Evolutionary conservation across 2,888 invertebrate genomes (phyloP).

Genomic region (Melanostoma mellinum): DNA sequence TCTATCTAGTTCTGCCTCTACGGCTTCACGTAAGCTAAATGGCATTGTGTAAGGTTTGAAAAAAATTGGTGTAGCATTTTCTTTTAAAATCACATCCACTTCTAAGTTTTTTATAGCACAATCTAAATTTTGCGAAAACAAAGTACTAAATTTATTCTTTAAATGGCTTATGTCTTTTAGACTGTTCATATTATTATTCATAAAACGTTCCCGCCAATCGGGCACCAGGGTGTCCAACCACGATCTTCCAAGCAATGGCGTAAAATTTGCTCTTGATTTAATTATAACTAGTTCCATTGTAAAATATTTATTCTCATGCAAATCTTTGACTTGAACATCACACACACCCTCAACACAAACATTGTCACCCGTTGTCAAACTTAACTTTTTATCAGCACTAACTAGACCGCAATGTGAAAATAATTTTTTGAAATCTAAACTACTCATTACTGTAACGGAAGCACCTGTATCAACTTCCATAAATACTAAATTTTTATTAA

Average conservation of each 20-base stretch:
- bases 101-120: conserved; percentile 14
- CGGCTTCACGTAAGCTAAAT: background rate
- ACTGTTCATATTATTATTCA: background rate
- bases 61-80: conserved; percentile 13
- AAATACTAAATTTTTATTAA: conserved; percentile 8
- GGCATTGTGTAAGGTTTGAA: conserved; percentile 16
- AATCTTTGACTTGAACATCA: conserved; percentile 18
- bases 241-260: conserved; percentile 15
- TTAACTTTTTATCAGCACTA: conserved; percentile 2
- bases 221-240: conserved; percentile 18
- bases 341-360: conserved; percentile 30
- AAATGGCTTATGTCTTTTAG: conserved; percentile 17
- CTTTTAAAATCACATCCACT: background rate
- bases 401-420: conserved; percentile 1
- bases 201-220: conserved; percentile 4
- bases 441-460: conserved; percentile 17
- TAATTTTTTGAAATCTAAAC: conserved; percentile 22
- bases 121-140: conserved; percentile 12
- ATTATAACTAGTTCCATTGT: conserved; percentile 10
- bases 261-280: conserved; percentile 15
- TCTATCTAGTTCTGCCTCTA: too few species aligned
- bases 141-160: conserved; percentile 8
- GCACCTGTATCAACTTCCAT: conserved; percentile 9
- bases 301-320: conserved; percentile 18
- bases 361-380: conserved; percentile 8